Percentiles rank a stretch among this genome's conserved stretches.
phyloP scores from a whole-genome alignment of 2,888 invertebrate genomes.

The Trichopria drosophilae region DNA sequence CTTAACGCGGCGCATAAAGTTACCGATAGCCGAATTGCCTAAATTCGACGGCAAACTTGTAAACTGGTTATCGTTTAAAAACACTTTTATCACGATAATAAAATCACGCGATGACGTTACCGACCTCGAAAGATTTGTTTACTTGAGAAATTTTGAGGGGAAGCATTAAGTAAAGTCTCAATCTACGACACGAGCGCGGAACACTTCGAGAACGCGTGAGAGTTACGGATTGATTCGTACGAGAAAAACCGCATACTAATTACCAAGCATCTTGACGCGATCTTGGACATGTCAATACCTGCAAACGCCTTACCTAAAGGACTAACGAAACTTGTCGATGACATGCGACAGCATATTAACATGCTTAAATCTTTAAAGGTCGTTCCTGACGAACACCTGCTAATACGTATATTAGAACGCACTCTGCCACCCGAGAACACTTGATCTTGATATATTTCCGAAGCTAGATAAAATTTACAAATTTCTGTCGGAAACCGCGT shows the following conservation, averaged over 20 bases:
- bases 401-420: constrained; percentile 28
- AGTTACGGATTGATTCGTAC: constrained; percentile 27
- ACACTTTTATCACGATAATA: constrained; percentile 31
- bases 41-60: constrained; percentile 30
- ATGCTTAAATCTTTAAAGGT: constrained; percentile 30
- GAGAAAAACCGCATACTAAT: constrained; percentile 30
- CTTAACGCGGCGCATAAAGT: constrained; percentile 10
- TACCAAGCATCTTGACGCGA: constrained; percentile 20
- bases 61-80: constrained; percentile 33
- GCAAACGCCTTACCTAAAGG: constrained; percentile 1
- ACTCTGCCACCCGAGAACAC: constrained; percentile 29
- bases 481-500: too few relatives aligned
- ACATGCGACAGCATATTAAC: constrained; percentile 25
- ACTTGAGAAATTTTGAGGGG: constrained; percentile 32
- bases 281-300: constrained; percentile 17
- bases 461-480: too few relatives aligned
- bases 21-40: constrained; percentile 31
- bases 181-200: constrained; percentile 25
- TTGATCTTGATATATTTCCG: too few relatives aligned
- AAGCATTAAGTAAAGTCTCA: constrained; percentile 33
- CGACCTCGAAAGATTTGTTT: constrained; percentile 32
- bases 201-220: constrained; percentile 35
- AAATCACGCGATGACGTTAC: constrained; percentile 17
- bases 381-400: constrained; percentile 28
- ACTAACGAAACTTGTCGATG: constrained; percentile 23